phyloP scores from a whole-genome alignment of 1,140 invertebrate genomes.

The Neodiprion fabricii region DNA sequence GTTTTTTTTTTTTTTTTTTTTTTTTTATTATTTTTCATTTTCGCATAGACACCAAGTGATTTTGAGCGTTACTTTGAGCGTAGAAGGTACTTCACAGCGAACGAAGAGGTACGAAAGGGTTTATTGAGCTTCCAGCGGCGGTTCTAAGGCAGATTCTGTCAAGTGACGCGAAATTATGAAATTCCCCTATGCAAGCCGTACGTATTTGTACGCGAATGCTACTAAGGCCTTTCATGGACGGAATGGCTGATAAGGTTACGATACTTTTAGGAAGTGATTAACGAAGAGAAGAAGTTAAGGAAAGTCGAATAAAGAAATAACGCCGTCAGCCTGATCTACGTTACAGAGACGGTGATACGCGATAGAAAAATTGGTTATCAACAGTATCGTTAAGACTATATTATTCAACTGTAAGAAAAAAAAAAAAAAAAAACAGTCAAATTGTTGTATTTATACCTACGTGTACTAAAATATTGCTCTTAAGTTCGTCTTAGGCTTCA shows the following conservation, averaged over 20 bases:
- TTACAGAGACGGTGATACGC: too few relatives aligned
- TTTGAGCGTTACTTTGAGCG: background rate
- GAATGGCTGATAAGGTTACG: conserved; percentile 50
- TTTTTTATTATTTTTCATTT: too few relatives aligned
- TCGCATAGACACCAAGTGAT: too few relatives aligned
- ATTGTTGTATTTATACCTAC: background rate
- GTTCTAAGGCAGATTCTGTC: too few relatives aligned
- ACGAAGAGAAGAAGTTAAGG: background rate
- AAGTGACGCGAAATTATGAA: background rate
- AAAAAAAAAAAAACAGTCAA: background rate
- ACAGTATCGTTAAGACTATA: too few relatives aligned
- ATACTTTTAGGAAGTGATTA: background rate
- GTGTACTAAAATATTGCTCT: background rate
- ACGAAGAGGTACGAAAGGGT: background rate
- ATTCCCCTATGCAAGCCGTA: conserved; percentile 46
- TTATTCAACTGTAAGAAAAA: background rate
- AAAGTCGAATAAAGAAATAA: background rate
- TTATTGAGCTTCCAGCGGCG: background rate
- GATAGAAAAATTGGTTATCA: too few relatives aligned
- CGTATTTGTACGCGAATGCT: conserved; percentile 29
- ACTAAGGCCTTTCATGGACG: conserved; percentile 51
- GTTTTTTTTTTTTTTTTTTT: too few relatives aligned
- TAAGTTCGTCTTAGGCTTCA: background rate
- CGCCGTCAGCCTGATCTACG: too few relatives aligned
- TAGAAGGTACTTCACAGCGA: background rate